Conservation (phyloP, 2,888 invertebrate species). For the Mythimna vitellina region DNA sequence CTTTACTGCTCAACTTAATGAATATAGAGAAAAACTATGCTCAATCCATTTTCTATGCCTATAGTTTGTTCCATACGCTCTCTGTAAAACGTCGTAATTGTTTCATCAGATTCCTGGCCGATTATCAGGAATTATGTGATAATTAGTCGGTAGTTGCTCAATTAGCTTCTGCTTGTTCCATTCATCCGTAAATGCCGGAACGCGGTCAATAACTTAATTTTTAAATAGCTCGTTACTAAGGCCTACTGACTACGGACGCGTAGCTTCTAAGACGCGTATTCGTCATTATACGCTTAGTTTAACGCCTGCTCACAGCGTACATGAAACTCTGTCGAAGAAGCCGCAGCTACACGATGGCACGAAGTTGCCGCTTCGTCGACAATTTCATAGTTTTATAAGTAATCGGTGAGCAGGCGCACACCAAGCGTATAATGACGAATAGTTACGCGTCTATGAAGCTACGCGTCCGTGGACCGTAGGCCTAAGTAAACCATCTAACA, state of each 20-base stretch:
- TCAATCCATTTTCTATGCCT: slow-evolving; percentile 1
- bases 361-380: too few relatives aligned
- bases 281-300: too few relatives aligned
- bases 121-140: slow-evolving; percentile 61
- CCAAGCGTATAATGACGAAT: too few relatives aligned
- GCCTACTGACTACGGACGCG: too few relatives aligned
- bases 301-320: too few relatives aligned
- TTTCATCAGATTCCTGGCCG: slow-evolving; percentile 77
- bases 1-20: neutral
- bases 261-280: too few relatives aligned
- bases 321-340: too few relatives aligned
- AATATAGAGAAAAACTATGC: neutral
- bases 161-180: slow-evolving; percentile 27
- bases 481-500: neutral
- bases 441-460: too few relatives aligned
- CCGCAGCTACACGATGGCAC: too few relatives aligned
- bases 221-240: neutral
- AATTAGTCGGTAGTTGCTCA: slow-evolving; percentile 44
- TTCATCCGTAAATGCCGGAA: slow-evolving; percentile 23
- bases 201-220: slow-evolving; percentile 33
- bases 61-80: slow-evolving; percentile 41
- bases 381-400: too few relatives aligned
- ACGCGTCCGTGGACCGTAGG: too few relatives aligned
- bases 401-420: too few relatives aligned
- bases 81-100: slow-evolving; percentile 67